These are phyloP conservation scores for Boleophthalmus pectinirostris DNA, from an alignment of 2,113 vertebrate genomes.

Conservation along the genomic window DNA sequence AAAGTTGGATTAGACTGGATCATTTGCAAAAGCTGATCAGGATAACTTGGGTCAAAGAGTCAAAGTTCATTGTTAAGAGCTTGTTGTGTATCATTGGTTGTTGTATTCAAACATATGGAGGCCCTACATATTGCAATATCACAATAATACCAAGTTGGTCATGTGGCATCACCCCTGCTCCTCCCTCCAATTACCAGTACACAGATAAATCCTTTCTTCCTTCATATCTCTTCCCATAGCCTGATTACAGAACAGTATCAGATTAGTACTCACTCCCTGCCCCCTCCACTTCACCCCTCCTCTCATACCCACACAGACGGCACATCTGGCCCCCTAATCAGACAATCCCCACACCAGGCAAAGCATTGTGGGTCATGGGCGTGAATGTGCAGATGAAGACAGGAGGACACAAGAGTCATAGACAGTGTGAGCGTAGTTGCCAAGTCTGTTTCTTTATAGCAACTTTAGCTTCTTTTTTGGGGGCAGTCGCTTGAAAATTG, in stretches of 20 bases:
- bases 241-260: constrained; percentile 63
- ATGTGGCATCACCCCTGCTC: background rate
- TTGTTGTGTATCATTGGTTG: too few relatives aligned
- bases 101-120: too few relatives aligned
- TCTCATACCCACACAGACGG: constrained; percentile 50
- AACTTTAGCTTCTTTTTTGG: too few relatives aligned
- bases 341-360: constrained; percentile 69
- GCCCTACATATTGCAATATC: background rate
- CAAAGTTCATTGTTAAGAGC: too few relatives aligned
- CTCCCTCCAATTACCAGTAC: background rate
- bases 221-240: constrained; percentile 14
- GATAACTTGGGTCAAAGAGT: too few relatives aligned
- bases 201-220: background rate
- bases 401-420: constrained; percentile 11
- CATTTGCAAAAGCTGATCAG: too few relatives aligned
- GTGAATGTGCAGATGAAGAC: constrained; percentile 47
- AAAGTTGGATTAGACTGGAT: too few relatives aligned
- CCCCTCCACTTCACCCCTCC: constrained; percentile 28
- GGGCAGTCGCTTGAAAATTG: too few relatives aligned
- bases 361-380: constrained; percentile 60
- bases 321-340: constrained; percentile 73
- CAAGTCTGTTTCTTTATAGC: too few relatives aligned
- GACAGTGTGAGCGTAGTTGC: background rate
- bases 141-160: background rate
- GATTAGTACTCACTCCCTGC: constrained; percentile 46